These are phyloP conservation scores for Monopterus albus DNA, from an alignment of 2,113 vertebrate species.

Conservation along the genomic window DNA sequence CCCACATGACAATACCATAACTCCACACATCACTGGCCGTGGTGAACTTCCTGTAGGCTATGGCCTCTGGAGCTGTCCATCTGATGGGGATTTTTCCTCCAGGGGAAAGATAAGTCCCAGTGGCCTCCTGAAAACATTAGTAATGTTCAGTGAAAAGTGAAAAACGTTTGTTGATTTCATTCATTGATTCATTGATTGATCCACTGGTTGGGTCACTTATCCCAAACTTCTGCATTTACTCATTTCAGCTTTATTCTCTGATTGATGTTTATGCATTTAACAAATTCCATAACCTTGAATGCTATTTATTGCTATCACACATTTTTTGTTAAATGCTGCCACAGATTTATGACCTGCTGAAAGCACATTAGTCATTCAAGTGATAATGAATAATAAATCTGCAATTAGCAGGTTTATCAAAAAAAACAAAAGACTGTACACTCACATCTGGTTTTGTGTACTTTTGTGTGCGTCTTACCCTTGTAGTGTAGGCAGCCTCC, in stretches of 20 bases:
- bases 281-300: no score
- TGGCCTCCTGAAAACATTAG: constrained; percentile 68
- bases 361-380: no score
- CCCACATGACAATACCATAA: constrained; percentile 98
- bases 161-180: not conserved
- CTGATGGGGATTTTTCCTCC: constrained; percentile 98
- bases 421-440: not conserved
- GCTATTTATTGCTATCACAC: no score
- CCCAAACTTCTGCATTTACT: no score
- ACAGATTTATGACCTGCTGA: no score
- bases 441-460: constrained; percentile 52
- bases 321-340: no score
- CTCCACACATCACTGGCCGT: constrained; percentile 95
- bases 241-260: no score
- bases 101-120: constrained; percentile 84
- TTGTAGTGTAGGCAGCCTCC: constrained; percentile 94
- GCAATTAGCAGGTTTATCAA: not conserved
- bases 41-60: constrained; percentile 96
- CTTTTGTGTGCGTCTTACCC: constrained; percentile 86
- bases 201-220: no score
- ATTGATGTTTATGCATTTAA: no score
- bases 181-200: no score
- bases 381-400: not conserved
- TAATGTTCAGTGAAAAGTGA: not conserved
- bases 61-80: constrained; percentile 97